Evolutionary conservation across 1,140 invertebrate species (phyloP), one percentile per base, ranked within the genome.

Genomic region (Hyles vespertilio): DNA sequence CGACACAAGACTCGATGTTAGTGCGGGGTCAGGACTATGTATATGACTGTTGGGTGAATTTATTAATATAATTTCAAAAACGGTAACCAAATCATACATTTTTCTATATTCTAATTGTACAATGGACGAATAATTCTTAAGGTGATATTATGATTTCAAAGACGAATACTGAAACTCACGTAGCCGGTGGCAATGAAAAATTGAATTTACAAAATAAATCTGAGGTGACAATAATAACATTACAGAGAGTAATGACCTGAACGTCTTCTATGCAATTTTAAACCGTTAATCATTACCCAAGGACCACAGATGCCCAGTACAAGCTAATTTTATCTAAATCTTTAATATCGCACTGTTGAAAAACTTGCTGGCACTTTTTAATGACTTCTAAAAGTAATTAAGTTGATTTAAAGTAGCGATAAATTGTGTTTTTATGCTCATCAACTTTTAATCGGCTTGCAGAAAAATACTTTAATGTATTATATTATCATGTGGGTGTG

Each of bases 351-450:
- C 32, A 51, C 32, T 51, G 32, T 51, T 51, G 32, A 54, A 54
- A 43, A 22, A 44, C 32, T 44, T 54, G 36, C 43, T n/a, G 36
- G 36, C 12, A 36, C 22, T 54, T 44, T 12, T 54, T 54, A 54
- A 54, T 22, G 34, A 43, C 52, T 54, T 44, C 43, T 44, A 54
- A 54, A 54, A 54, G 52, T 54, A 54, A 54, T 54, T 54, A 54
- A 54, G 43, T 34, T n/a, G 52, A 44, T 54, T 54, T 43, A 54
- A 54, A 43, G 52, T 54, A 32, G 11, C 22, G 52, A 54, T 45
- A 54, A 54, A 54, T 54, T 43, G 6, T 45, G 11, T 54, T 45
- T 54, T 44, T 36, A 44, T 44, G 33, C 34, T 40, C 36, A 10
- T 8, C 22, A 44, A 44, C n/a, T 54, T 45, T 54, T 12, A 43